These are phyloP conservation scores for Trilocha varians DNA, from an alignment of 2,888 invertebrate species.

Conservation along the genomic window DNA sequence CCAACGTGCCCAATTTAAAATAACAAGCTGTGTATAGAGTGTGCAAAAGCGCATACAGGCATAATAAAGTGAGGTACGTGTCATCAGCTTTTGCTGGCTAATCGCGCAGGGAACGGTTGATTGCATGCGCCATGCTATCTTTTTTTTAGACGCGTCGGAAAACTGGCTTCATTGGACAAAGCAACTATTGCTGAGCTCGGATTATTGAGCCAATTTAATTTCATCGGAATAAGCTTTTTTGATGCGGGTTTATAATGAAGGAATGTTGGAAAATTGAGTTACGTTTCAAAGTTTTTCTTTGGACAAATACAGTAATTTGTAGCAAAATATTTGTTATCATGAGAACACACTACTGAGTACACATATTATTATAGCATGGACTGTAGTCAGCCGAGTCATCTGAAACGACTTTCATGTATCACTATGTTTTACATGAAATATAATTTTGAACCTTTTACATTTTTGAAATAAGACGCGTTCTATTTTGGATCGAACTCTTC, in stretches of 20 bases:
- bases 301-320: too few species aligned
- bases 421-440: too few species aligned
- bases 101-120: conserved; percentile 50
- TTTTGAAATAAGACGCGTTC: too few species aligned
- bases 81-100: conserved; percentile 52
- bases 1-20: conserved; percentile 50
- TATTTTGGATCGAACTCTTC: too few species aligned
- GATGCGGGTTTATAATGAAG: conserved; percentile 38
- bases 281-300: too few species aligned
- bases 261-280: conserved; percentile 18
- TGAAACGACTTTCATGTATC: too few species aligned
- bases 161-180: conserved; percentile 54
- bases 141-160: conserved; percentile 37
- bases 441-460: too few species aligned
- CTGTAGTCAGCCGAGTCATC: too few species aligned
- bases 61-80: conserved; percentile 52
- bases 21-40: conserved; percentile 39
- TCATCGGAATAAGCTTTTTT: conserved; percentile 48
- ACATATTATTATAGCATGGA: too few species aligned
- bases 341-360: too few species aligned
- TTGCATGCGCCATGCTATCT: conserved; percentile 47
- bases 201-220: conserved; percentile 61
- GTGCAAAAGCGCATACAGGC: conserved; percentile 37
- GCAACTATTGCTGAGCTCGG: conserved; percentile 49
- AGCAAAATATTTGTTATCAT: too few species aligned